Conservation (phyloP, 2,113 vertebrate genomes). For the Rhadina sibilatrix region DNA sequence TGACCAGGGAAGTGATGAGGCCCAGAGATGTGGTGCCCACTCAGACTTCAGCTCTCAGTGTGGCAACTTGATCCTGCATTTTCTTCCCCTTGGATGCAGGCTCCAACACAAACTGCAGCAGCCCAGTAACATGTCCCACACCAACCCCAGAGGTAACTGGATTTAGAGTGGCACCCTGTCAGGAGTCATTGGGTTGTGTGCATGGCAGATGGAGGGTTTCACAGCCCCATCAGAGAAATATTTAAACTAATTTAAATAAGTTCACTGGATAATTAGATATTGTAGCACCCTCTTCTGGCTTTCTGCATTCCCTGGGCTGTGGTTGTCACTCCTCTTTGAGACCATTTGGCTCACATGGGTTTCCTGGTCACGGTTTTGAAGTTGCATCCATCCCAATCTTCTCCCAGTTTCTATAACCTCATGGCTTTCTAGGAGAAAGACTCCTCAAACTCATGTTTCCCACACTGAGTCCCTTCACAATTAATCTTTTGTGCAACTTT, state of each 20-base stretch:
- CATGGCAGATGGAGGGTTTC: background rate
- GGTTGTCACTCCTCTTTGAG: background rate
- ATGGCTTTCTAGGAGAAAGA: background rate
- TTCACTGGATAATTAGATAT: constrained; percentile 31
- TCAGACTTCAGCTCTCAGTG: background rate
- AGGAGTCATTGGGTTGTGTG: background rate
- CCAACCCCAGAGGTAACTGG: rapidly evolving
- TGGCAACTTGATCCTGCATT: background rate
- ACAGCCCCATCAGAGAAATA: background rate
- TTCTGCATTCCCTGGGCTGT: background rate
- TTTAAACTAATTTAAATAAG: constrained; percentile 7
- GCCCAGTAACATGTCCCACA: background rate
- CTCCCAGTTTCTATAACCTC: background rate
- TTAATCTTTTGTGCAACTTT: constrained; percentile 20
- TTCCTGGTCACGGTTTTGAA: background rate
- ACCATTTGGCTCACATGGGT: background rate
- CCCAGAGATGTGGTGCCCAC: background rate
- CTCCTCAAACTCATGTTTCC: background rate
- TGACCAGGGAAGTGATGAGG: background rate
- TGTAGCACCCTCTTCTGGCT: constrained; percentile 65
- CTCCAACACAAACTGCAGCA: background rate
- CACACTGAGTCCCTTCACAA: background rate
- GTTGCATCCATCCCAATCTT: rapidly evolving
- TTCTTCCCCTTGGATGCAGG: background rate
- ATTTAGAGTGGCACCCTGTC: rapidly evolving